A percentile compares a stretch with the other conserved stretches of the same genome.
Evolutionary conservation across 2,797 vertebrate genomes (phyloP).

Genomic region (Leptodactylus fallax): DNA sequence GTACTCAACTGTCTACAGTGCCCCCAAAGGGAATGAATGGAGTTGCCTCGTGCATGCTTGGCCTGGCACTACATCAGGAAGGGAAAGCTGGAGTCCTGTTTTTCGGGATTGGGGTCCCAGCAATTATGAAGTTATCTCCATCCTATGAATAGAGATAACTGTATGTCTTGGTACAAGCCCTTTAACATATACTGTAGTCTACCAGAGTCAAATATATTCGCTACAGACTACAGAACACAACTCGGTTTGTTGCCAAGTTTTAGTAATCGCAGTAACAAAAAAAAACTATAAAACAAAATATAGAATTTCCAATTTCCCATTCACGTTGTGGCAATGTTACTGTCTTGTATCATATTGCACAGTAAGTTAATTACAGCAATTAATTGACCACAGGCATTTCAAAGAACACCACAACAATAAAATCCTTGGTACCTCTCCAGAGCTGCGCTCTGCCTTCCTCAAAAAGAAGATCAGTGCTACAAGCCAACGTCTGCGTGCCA

Average conservation of each 20-base stretch:
- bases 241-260: neutral
- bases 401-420: slow-evolving; percentile 34
- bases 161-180: no score
- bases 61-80: no score
- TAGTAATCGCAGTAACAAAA: neutral
- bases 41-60: no score
- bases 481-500: slow-evolving; percentile 17
- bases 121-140: no score
- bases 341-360: slow-evolving; percentile 12
- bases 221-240: neutral
- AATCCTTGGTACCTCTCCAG: neutral
- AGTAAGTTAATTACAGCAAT: slow-evolving; percentile 34
- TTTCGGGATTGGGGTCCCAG: no score
- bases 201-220: no score
- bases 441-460: neutral
- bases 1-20: no score
- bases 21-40: no score
- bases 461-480: slow-evolving; percentile 32
- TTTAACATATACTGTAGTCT: no score
- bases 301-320: neutral
- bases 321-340: neutral
- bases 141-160: no score
- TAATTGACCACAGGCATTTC: slow-evolving; percentile 45
- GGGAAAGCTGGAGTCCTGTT: no score
- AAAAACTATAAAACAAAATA: neutral